Evolutionary conservation across 2,888 invertebrate species (phyloP), one percentile per base, ranked within the genome.

Genomic region (Polyommatus iphigenia): DNA sequence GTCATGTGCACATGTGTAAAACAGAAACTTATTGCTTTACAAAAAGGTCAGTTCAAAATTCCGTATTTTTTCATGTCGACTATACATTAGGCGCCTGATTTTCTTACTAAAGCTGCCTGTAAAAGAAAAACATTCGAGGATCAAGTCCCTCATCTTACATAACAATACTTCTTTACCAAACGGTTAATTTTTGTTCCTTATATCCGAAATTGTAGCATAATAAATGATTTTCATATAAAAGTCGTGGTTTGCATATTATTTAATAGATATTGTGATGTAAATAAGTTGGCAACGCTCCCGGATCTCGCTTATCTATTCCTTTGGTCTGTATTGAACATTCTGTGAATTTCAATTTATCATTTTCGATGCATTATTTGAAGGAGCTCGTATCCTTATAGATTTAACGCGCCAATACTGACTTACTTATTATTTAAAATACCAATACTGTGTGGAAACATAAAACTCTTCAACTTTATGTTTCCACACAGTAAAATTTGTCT

Each of bases 281-380:
- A 67, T 67, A 32, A 67, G 67, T 67, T 67, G 67, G 67, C 67
- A 32, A 29, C 2, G 29, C 29, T 67, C 67, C 67, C 67, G 67
- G 67, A 32, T 67, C 29, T 67, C 67, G 29, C 29, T 67, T 29
- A 67, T 67, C 67, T 67, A 67, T 67, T 67, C 67, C 67, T 67
- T 32, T 32, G 18, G 67, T 67, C 67, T 67, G 67, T 67, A 67
- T 67, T 67, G 67, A 67, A 67, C 67, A 67, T 29, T 67, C 67
- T 32, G 67, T 18, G 67, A 67, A 67, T 67, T 67, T 67, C 67
- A 67, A 67, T 67, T 67, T 67, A 67, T 67, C 67, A 67, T 67
- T 67, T 67, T 67, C 67, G 18, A 32, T 67, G 67, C 67, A 32
- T 67, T 67, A 67, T 67, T 67, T 67, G 67, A 67, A 32, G 67